A percentile compares a stretch with the other conserved stretches of the same genome.
These are phyloP conservation scores for Sepiola atlantica DNA, from an alignment of 2,888 invertebrate species.

Conservation along the genomic window DNA sequence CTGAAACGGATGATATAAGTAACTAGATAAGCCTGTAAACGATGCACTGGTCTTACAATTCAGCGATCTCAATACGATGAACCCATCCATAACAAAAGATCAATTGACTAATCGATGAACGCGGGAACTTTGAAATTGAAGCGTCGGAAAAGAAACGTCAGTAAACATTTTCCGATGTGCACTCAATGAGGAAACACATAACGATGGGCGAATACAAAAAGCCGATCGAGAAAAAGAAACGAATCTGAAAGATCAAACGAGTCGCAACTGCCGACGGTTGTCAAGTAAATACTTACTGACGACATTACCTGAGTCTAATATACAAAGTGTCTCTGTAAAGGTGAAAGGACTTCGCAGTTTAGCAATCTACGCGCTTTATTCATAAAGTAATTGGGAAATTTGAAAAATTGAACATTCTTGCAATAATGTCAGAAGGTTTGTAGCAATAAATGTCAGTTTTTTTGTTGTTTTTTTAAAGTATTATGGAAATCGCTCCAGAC, in stretches of 20 bases:
- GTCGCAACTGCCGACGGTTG: neutral
- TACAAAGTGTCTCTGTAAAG: neutral
- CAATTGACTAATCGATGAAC: no score
- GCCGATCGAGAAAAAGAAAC: neutral
- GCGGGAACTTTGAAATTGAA: no score
- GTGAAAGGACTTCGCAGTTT: neutral
- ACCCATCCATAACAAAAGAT: no score
- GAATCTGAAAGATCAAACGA: neutral
- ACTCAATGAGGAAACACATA: neutral
- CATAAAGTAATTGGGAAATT: neutral
- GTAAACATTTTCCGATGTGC: neutral
- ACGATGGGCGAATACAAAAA: neutral
- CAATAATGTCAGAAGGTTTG: neutral
- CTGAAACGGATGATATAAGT: neutral
- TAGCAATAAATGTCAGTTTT: neutral
- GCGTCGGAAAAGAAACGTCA: no score
- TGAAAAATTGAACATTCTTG: no score
- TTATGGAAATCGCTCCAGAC: no score
- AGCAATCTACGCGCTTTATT: neutral
- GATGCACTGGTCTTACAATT: no score
- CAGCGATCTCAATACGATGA: no score
- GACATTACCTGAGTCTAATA: neutral
- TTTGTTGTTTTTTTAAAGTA: no score
- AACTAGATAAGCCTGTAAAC: no score
- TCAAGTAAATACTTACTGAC: neutral